These are phyloP conservation scores for Zoanthus sansibaricus DNA, from an alignment of 92 coral and sea anemone genomes.

Conservation along the genomic window DNA sequence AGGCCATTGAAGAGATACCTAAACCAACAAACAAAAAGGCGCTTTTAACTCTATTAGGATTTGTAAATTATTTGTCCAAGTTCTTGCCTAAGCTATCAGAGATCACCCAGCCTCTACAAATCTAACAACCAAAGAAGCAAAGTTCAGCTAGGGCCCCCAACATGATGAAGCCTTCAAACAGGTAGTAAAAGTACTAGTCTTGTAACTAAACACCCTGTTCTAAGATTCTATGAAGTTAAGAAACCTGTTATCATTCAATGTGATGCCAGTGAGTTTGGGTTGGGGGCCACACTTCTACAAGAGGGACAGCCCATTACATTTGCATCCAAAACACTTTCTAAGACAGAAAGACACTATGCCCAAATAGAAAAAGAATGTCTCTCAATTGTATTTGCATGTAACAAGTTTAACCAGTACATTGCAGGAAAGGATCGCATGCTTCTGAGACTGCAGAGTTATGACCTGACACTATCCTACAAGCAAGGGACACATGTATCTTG, in stretches of 20 bases:
- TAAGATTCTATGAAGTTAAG: background rate
- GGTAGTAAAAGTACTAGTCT: background rate
- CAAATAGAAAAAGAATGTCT: conserved; percentile 18
- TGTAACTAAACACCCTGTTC: background rate
- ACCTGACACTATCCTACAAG: conserved; percentile 17
- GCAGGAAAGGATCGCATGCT: conserved; percentile 33
- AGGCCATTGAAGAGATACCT: too few species aligned
- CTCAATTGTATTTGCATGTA: conserved; percentile 32
- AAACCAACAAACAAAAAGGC: too few species aligned
- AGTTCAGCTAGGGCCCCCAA: too few species aligned
- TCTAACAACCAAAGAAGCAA: too few species aligned
- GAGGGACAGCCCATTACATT: conserved; percentile 47
- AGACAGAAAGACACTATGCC: conserved; percentile 26
- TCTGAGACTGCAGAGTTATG: conserved; percentile 17
- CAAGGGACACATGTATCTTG: conserved; percentile 32
- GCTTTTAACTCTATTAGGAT: too few species aligned
- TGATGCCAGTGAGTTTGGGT: conserved; percentile 27
- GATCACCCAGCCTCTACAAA: too few species aligned
- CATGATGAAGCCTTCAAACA: background rate
- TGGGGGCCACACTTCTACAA: background rate
- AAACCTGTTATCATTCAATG: conserved; percentile 42
- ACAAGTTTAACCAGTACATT: conserved; percentile 23
- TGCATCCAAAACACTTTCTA: background rate
- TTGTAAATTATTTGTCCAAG: too few species aligned
- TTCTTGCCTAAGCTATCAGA: too few species aligned